Conservation (phyloP, 1,140 invertebrate species). For the Rhopalosiphum maidis region DNA sequence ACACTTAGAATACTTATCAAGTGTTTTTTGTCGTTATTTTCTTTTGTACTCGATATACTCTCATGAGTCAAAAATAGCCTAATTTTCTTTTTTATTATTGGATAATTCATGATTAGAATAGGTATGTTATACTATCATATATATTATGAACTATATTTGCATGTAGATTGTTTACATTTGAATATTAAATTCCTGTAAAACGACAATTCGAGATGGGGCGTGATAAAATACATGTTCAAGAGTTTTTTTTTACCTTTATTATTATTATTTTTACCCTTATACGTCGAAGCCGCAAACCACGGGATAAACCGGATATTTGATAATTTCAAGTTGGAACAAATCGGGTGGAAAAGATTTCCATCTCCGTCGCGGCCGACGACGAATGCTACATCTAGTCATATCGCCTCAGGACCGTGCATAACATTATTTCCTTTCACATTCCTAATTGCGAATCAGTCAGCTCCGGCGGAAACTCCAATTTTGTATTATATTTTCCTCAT, state of each 20-base stretch:
- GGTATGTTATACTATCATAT: not conserved
- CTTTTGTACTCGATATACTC: not conserved
- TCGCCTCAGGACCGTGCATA: conserved; percentile 48
- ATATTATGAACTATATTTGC: not conserved
- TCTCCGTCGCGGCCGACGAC: conserved; percentile 27
- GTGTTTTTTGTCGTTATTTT: not conserved
- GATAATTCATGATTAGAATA: not conserved
- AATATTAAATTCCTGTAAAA: not conserved
- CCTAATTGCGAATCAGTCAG: conserved; percentile 56
- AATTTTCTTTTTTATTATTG: not conserved
- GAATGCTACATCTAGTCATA: conserved; percentile 15
- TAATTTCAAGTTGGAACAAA: conserved; percentile 40
- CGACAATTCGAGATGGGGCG: not conserved
- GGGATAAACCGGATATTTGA: conserved; percentile 21
- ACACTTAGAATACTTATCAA: not conserved
- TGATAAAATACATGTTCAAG: not conserved
- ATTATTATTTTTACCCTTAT: conserved; percentile 29
- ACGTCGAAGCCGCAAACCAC: not conserved
- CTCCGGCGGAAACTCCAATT: conserved; percentile 53
- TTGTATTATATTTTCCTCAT: conserved; percentile 23
- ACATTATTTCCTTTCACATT: conserved; percentile 51
- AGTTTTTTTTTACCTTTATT: not conserved
- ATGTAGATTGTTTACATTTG: not conserved
- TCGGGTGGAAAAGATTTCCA: conserved; percentile 49
- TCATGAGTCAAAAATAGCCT: not conserved